A percentile compares a stretch with the other conserved stretches of the same genome.
phyloP scores from a whole-genome alignment of 2,888 invertebrate genomes.

The Amblyjoppa proteus region DNA sequence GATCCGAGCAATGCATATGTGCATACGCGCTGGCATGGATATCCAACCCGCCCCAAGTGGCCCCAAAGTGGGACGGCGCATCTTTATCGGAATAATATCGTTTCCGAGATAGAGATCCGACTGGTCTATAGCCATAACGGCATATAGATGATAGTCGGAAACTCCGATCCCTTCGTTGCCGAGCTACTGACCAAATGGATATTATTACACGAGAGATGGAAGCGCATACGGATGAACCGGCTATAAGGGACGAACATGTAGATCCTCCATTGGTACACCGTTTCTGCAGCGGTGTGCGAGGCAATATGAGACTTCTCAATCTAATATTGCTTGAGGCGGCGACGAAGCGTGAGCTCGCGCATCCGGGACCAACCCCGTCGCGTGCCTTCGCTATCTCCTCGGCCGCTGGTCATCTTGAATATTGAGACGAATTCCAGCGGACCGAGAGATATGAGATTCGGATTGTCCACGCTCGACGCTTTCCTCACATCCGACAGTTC shows the following conservation, averaged over 20 bases:
- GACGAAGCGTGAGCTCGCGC: slow-evolving; percentile 84
- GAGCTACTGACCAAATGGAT: slow-evolving; percentile 72
- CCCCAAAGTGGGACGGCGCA: slow-evolving; percentile 15
- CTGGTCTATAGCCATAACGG: slow-evolving; percentile 1
- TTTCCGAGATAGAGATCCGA: not conserved
- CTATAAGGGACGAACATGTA: slow-evolving; percentile 7
- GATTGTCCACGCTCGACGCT: slow-evolving; percentile 75
- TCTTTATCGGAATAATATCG: slow-evolving; percentile 52
- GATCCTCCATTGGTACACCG: slow-evolving; percentile 45
- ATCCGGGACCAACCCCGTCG: slow-evolving; percentile 73
- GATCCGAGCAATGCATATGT: slow-evolving; percentile 44
- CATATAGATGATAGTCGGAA: slow-evolving; percentile 32
- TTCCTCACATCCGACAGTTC: slow-evolving; percentile 17
- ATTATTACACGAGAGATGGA: slow-evolving; percentile 76
- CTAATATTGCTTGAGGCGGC: slow-evolving; percentile 84
- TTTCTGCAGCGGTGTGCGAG: slow-evolving; percentile 61
- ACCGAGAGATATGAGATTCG: slow-evolving; percentile 85
- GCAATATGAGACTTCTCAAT: slow-evolving; percentile 84
- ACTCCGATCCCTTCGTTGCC: slow-evolving; percentile 38
- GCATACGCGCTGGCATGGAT: slow-evolving; percentile 34
- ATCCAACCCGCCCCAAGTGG: slow-evolving; percentile 16
- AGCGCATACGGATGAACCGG: slow-evolving; percentile 76
- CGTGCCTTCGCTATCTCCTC: slow-evolving; percentile 67
- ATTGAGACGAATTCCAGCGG: slow-evolving; percentile 83
- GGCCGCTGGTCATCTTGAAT: slow-evolving; percentile 84